These are phyloP conservation scores for Corythornis madagascariensis DNA, from an alignment of 2,113 vertebrate genomes.

Conservation along the genomic window DNA sequence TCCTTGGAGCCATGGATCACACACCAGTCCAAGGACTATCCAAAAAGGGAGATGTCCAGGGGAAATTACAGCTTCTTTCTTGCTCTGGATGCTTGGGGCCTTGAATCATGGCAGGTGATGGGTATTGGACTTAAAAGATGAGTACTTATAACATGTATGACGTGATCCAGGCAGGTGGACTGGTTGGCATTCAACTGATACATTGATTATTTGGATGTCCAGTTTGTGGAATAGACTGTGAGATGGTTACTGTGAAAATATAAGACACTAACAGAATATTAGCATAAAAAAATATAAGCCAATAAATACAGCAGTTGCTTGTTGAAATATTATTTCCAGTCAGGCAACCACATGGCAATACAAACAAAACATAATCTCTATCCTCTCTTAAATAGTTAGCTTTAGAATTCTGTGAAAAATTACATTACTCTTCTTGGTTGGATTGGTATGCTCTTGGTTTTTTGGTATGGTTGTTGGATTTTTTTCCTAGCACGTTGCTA, in stretches of 20 bases:
- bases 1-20: rapidly evolving
- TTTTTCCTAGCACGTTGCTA: neutral
- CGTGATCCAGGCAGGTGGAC: neutral
- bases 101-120: neutral
- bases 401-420: slow-evolving; percentile 20
- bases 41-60: neutral
- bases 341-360: neutral
- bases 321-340: slow-evolving; percentile 27
- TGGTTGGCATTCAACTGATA: neutral
- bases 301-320: slow-evolving; percentile 21
- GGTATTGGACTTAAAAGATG: neutral
- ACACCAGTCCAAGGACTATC: neutral
- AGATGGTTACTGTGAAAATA: slow-evolving; percentile 30
- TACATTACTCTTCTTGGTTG: neutral
- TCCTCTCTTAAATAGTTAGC: neutral
- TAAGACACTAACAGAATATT: neutral
- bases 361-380: neutral
- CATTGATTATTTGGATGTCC: neutral
- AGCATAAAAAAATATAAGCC: slow-evolving; percentile 22
- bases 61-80: neutral
- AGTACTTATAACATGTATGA: rapidly evolving
- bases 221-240: neutral
- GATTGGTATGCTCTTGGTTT: neutral
- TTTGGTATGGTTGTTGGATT: rapidly evolving
- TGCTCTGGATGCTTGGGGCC: neutral